phyloP scores from a whole-genome alignment of 2,113 vertebrate genomes.

The Sylvietta virens region DNA sequence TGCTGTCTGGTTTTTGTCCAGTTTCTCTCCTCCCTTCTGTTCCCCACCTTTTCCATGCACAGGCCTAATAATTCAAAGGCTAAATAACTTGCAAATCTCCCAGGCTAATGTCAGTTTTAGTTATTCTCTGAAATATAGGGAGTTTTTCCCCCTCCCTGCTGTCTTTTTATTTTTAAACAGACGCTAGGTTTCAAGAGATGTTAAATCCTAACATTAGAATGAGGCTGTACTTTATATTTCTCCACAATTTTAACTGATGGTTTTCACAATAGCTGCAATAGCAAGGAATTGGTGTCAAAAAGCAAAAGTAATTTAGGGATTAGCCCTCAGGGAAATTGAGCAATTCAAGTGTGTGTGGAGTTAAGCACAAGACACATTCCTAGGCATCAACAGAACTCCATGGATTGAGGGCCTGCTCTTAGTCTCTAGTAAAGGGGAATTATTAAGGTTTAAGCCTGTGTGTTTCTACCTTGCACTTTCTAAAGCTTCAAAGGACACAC shows the following conservation, averaged over 20 bases:
- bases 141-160: fast-evolving
- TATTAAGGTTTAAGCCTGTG: not conserved
- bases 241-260: not conserved
- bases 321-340: constrained; percentile 1
- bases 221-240: not conserved
- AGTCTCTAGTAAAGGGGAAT: not conserved
- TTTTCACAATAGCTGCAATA: constrained; percentile 23
- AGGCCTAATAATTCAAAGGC: not conserved
- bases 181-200: not conserved
- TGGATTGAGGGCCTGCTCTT: not conserved
- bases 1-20: not conserved
- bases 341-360: not conserved
- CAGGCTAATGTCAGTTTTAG: not conserved
- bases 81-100: not conserved
- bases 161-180: not conserved
- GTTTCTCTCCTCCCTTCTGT: not conserved
- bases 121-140: not conserved
- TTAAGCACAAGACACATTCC: not conserved
- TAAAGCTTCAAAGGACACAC: not conserved
- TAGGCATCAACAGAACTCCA: not conserved
- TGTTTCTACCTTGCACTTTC: not conserved
- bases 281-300: constrained; percentile 16
- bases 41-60: not conserved
- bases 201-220: not conserved
- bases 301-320: not conserved